phyloP scores from a whole-genome alignment of 2,888 invertebrate genomes.

The Drosophila barbarae region DNA sequence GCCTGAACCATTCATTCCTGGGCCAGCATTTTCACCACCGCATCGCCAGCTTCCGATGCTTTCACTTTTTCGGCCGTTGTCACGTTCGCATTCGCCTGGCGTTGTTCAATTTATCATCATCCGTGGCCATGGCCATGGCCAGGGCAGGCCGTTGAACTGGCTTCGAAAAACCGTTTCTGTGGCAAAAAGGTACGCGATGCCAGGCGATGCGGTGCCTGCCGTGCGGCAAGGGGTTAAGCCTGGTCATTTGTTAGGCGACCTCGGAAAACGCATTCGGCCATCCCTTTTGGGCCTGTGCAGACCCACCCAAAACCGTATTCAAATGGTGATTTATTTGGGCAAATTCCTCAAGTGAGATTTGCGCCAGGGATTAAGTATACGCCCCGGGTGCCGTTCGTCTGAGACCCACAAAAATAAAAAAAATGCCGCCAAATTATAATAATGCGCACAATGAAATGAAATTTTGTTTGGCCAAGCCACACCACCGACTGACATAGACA shows the following conservation, averaged over 20 bases:
- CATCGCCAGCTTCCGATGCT: slow-evolving; percentile 53
- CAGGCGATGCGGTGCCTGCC: background rate
- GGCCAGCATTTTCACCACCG: slow-evolving; percentile 41
- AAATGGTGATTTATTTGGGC: slow-evolving; percentile 57
- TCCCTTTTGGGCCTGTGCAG: slow-evolving; percentile 18
- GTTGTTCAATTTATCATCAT: slow-evolving; percentile 71
- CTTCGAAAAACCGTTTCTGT: slow-evolving; percentile 3
- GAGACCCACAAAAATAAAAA: slow-evolving; percentile 10
- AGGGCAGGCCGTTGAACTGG: slow-evolving; percentile 58
- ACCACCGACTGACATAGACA: slow-evolving; percentile 23
- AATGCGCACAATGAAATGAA: slow-evolving; percentile 41
- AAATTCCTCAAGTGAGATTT: slow-evolving; percentile 53
- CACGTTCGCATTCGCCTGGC: slow-evolving; percentile 69
- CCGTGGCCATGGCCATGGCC: slow-evolving; percentile 50
- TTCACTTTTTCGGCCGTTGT: slow-evolving; percentile 71
- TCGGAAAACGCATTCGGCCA: slow-evolving; percentile 18
- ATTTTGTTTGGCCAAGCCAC: slow-evolving; percentile 32
- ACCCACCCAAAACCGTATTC: slow-evolving; percentile 38
- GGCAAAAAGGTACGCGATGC: slow-evolving; percentile 19
- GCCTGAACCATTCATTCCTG: slow-evolving; percentile 43
- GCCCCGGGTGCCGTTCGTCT: slow-evolving; percentile 28
- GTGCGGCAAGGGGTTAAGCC: slow-evolving; percentile 31
- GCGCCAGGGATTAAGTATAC: slow-evolving; percentile 18
- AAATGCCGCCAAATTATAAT: slow-evolving; percentile 31
- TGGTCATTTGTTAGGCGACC: slow-evolving; percentile 31